These are phyloP conservation scores for Eristalis tenax DNA, from an alignment of 2,888 invertebrate species.

Conservation along the genomic window DNA sequence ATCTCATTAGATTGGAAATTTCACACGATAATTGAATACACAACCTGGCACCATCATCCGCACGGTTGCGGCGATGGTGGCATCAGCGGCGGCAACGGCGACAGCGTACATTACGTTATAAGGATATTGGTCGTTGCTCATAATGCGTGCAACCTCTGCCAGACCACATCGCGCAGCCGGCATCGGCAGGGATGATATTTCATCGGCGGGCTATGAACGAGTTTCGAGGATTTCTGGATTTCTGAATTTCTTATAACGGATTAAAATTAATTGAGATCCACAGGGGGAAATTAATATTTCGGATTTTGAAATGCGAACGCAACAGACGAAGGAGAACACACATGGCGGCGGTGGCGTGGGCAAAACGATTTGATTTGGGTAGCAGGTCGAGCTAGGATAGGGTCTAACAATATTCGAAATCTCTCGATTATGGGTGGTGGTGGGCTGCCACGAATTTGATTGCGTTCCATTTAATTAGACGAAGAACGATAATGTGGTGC, in stretches of 20 bases:
- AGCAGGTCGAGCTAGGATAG: background rate
- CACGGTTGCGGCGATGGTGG: background rate
- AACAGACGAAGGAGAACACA: conserved; percentile 13
- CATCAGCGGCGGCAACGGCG: background rate
- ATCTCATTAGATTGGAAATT: conserved; percentile 56
- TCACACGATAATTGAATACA: conserved; percentile 55
- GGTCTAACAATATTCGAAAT: background rate
- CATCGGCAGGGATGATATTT: conserved; percentile 24
- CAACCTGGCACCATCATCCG: conserved; percentile 22
- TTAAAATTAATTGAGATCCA: conserved; percentile 57
- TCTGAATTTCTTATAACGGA: conserved; percentile 4
- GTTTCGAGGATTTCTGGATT: conserved; percentile 25
- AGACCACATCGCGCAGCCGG: conserved; percentile 14
- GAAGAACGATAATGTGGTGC: conserved; percentile 39
- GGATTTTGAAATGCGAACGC: conserved; percentile 44
- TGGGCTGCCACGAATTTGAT: conserved; percentile 35
- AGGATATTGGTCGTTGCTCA: conserved; percentile 30
- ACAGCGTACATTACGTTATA: conserved; percentile 14
- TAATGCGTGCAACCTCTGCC: conserved; percentile 32
- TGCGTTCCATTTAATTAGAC: conserved; percentile 59
- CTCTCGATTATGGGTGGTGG: background rate
- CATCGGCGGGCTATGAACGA: conserved; percentile 4
- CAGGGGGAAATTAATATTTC: conserved; percentile 43
- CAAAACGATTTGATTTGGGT: conserved; percentile 10
- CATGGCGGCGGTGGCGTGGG: background rate